These are phyloP conservation scores for Scrobipalpa atriplicella DNA, from an alignment of 2,888 invertebrate genomes.

Conservation along the genomic window DNA sequence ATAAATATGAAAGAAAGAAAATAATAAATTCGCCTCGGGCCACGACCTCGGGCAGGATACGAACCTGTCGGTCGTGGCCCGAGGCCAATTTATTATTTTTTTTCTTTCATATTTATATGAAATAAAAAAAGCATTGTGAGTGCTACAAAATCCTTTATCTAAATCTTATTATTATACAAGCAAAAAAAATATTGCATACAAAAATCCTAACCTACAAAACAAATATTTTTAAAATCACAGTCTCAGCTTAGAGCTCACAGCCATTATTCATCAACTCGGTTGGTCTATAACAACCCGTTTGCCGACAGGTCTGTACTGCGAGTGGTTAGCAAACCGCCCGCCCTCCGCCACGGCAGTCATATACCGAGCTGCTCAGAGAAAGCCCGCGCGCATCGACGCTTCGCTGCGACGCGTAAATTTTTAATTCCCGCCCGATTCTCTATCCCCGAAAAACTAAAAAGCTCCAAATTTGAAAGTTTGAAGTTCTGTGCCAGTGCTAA, in stretches of 20 bases:
- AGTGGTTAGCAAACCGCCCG: conserved; percentile 34
- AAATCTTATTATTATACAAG: too few relatives aligned
- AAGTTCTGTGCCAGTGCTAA: conserved; percentile 39
- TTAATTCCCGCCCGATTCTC: conserved; percentile 61
- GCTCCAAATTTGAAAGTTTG: conserved; percentile 41
- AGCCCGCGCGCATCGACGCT: conserved; percentile 37
- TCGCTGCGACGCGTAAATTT: conserved; percentile 58
- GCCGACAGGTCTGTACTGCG: background rate
- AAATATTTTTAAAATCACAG: background rate
- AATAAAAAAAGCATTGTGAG: too few relatives aligned
- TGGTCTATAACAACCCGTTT: background rate
- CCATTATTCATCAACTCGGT: conserved; percentile 10
- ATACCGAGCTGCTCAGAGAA: conserved; percentile 38
- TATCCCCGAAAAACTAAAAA: conserved; percentile 30
- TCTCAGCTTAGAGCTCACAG: background rate
- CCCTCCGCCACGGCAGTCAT: conserved; percentile 44
- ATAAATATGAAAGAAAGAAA: too few relatives aligned
- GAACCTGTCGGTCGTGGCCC: too few relatives aligned
- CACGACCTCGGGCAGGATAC: too few relatives aligned
- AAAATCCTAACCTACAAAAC: background rate
- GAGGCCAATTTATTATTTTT: too few relatives aligned
- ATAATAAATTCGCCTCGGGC: too few relatives aligned
- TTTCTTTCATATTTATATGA: too few relatives aligned
- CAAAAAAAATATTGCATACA: too few relatives aligned
- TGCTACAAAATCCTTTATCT: too few relatives aligned